Evolutionary conservation across 1,140 invertebrate genomes (phyloP), one percentile per base, ranked within the genome.

Genomic region (Bilobella aurantiaca): DNA sequence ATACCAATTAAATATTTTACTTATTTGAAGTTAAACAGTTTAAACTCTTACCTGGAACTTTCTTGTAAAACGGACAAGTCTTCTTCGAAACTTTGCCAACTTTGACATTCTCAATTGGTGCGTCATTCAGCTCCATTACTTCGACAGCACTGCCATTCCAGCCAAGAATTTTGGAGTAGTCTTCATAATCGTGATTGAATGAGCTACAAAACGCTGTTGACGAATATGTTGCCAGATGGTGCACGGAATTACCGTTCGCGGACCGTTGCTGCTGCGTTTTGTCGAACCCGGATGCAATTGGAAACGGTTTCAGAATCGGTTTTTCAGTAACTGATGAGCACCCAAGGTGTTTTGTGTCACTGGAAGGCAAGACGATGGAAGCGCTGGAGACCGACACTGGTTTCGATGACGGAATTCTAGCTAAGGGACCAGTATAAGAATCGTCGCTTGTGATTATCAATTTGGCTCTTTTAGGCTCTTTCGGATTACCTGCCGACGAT

Each of bases 61-160:
- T 73, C 47, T 73, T 73, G 47, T 73, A 73, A 65, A 73, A 73
- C 23, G 71, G 71, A 64, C 71, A 73, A 1, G 29, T 34, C 63
- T 65, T 66, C 8, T 65, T 67, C 23, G 23, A 3, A 37, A 14
- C 27, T 53, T 62, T 66, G 32, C 25, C 34, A 8, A 42, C 23
- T 5, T 59, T 29, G 21, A 3, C 49, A 53, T 53, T 53, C 5
- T 65, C 25, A 5, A 21, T 18, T 12, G 28, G 1, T 0, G 42
- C 29, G 34, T n/a, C 32, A 58, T 59, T 46, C 57, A 59, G 34
- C 25, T 56, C 25, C 1, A 1, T 29, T 12, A 58, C 25, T 58
- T 14, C 8, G 3, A 23, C 3, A 14, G 49, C 12, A 12, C 3
- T 3, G 25, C 21, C 23, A 12, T 23, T 23, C 49, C 49, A 53